A percentile compares a stretch with the other conserved stretches of the same genome.
These are phyloP conservation scores for Melieria omissa DNA, from an alignment of 2,888 invertebrate species.

Conservation along the genomic window DNA sequence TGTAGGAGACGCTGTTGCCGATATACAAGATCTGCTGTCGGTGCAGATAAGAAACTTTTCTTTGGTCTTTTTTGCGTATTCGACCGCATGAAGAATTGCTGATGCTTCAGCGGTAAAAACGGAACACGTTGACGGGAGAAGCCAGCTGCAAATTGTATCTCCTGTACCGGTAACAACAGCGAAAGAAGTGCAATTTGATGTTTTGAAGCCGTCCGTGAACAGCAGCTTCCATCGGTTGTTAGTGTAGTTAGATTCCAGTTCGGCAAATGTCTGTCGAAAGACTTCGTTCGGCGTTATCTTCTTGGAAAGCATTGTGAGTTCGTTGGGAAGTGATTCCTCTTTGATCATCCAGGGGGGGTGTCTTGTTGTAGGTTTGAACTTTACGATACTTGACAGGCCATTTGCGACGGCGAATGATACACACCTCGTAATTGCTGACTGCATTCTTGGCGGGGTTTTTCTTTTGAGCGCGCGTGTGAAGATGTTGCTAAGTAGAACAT, in stretches of 20 bases:
- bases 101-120: constrained; percentile 5
- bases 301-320: constrained; percentile 2
- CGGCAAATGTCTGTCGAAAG: constrained; percentile 1
- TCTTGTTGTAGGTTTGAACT: background rate
- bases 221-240: background rate
- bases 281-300: background rate
- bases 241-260: constrained; percentile 1
- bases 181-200: background rate
- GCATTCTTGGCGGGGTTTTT: too few species aligned
- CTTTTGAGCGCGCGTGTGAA: too few species aligned
- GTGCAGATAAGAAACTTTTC: constrained; percentile 1
- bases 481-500: too few species aligned
- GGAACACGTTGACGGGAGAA: constrained; percentile 7
- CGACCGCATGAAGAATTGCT: constrained; percentile 1
- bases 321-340: background rate
- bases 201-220: background rate
- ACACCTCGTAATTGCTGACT: too few species aligned
- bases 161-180: background rate
- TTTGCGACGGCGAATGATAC: too few species aligned
- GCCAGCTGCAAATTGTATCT: background rate
- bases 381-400: too few species aligned
- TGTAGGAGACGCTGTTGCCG: constrained; percentile 2
- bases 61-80: background rate
- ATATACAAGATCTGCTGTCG: background rate
- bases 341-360: background rate